Evolutionary conservation across 2,113 vertebrate genomes (phyloP).

Genomic region (Numenius arquata): DNA sequence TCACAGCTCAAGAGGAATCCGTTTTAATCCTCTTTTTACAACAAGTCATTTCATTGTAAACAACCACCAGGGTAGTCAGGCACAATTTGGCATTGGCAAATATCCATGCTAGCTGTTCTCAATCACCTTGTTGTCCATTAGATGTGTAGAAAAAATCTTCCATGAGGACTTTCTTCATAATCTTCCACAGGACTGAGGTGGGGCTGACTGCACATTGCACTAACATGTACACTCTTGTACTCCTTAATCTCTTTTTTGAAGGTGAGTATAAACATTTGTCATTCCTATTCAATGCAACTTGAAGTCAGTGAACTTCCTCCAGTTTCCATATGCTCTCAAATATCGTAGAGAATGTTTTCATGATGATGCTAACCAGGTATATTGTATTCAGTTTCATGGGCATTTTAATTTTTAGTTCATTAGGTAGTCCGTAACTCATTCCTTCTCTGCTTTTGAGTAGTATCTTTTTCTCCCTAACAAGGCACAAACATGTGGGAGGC

Average conservation of each 20-base stretch:
- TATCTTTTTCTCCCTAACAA: neutral
- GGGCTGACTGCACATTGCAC: neutral
- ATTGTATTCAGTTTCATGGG: neutral
- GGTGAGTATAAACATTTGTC: neutral
- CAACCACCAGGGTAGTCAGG: neutral
- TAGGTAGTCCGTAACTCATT: neutral
- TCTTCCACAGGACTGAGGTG: neutral
- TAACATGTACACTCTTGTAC: neutral
- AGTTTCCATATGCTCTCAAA: neutral
- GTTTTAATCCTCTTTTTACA: neutral
- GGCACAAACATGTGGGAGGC: neutral
- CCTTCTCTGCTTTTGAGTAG: neutral
- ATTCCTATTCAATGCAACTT: neutral
- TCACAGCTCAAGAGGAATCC: too few species aligned
- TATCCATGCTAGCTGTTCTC: neutral
- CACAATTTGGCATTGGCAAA: neutral
- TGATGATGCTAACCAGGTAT: neutral
- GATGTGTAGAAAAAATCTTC: neutral
- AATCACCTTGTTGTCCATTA: neutral
- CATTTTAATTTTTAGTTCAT: neutral
- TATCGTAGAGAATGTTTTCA: neutral
- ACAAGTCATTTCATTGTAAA: neutral
- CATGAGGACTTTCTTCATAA: neutral
- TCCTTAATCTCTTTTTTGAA: neutral
- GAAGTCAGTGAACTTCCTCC: neutral